phyloP scores from a whole-genome alignment of 1,140 invertebrate species.

The Rhopalosiphum padi region DNA sequence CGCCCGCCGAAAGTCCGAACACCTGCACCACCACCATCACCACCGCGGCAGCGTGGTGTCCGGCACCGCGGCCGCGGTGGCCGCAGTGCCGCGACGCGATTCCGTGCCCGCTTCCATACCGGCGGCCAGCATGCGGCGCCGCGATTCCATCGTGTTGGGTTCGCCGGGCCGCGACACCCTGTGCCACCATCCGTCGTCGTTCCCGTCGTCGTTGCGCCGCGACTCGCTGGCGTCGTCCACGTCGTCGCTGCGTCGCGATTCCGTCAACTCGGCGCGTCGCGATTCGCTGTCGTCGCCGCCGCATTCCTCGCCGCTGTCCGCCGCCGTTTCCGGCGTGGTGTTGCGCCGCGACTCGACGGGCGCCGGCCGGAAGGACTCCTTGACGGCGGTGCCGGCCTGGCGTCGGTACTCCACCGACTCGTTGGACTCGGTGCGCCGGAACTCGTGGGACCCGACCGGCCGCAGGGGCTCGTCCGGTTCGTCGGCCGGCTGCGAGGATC shows the following conservation, averaged over 20 bases:
- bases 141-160: slow-evolving; percentile 64
- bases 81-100: slow-evolving; percentile 63
- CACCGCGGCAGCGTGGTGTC: slow-evolving; percentile 61
- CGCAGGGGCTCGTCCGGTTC: slow-evolving; percentile 69
- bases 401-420: slow-evolving; percentile 74
- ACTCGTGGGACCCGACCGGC: slow-evolving; percentile 72
- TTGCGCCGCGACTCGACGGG: slow-evolving; percentile 26
- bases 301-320: background rate
- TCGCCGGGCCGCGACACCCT: slow-evolving; percentile 55
- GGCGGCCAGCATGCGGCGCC: slow-evolving; percentile 61
- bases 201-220: slow-evolving; percentile 70
- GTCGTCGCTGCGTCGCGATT: slow-evolving; percentile 47
- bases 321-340: background rate
- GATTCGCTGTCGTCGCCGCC: slow-evolving; percentile 11
- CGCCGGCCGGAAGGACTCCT: slow-evolving; percentile 28
- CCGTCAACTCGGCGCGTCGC: slow-evolving; percentile 14
- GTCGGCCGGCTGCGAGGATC: slow-evolving; percentile 67
- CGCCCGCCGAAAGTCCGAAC: slow-evolving; percentile 69
- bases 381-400: slow-evolving; percentile 63
- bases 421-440: slow-evolving; percentile 71
- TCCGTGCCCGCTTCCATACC: slow-evolving; percentile 63
- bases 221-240: slow-evolving; percentile 60
- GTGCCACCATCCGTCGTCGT: slow-evolving; percentile 70
- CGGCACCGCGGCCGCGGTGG: slow-evolving; percentile 56
- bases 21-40: slow-evolving; percentile 62